Base-by-base conservation (phyloP, 2,888 invertebrate genomes). In the Leptopilina drosophilae region DNA sequence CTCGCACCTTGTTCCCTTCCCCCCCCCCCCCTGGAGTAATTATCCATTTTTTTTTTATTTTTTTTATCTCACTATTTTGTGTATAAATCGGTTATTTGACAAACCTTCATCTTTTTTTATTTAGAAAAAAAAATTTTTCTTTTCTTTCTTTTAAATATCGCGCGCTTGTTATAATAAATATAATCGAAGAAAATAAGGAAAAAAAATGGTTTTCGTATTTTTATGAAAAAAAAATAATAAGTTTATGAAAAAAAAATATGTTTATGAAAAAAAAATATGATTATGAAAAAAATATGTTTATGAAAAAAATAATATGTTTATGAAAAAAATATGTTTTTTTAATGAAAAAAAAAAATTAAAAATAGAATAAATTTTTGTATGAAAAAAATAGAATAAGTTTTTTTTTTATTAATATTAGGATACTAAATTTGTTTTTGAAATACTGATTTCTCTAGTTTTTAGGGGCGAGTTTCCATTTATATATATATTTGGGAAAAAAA, bases 381-480 rank as follows among this genome's bases (percentile, higher is more conserved):
- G 33, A 33, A 33, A 33, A 20, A 33, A 33, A 33, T 33, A 33
- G 5, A 33, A 2, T 33, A 33, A 33, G 33, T 33, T 33, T 82
- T 80, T 77, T 40, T 67, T 67, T 76, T 56, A 20, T 20, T 33
- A 33, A 33, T 33, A 33, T 33, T 33, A 33, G 33, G 33, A 33
- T 33, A 33, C 33, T 2, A 33, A 33, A 33, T 33, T 20, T 33
- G 33, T 85, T 80, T 80, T 84, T 85, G 83, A 87, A 89, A 89
- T 88, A 88, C 89, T 88, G 88, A 88, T 88, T 87, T 33, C 82
- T 84, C 85, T 85, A 84, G 84, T 83, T 80, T 80, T 79, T 83
- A 77, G 78, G 86, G 83, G 84, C 85, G 84, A 84, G 33, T 33
- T 33, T 33, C 33, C 33, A 33, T 33, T 33, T 33, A 33, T 33